Base-by-base conservation (phyloP, 2,888 invertebrate genomes). In the Aethes cnicana region DNA sequence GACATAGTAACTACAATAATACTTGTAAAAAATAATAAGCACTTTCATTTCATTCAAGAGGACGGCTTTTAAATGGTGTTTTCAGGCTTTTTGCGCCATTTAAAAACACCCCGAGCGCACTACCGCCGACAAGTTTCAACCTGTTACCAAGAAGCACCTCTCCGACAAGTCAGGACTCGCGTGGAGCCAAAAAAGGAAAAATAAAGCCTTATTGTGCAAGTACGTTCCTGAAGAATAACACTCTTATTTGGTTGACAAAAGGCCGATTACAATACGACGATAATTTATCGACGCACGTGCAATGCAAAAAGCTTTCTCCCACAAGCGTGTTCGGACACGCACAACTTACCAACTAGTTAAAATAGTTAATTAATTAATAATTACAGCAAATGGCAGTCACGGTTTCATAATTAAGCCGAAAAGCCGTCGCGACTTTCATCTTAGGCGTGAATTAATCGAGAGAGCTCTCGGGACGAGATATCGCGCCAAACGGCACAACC, bases 71-170 rank as follows among this genome's bases (percentile, higher is more conserved):
- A 26, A 23, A 11, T 28, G 21, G 28, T 14, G 28, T 28, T 30
- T 30, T 11, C 23, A 25, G 5, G 32, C 32, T 12, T 39, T 47
- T 50, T 44, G 25, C 33, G 26, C 44, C 36, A 47, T 50, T 39
- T 41, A 63, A 63, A 66, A 26, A 33, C 56, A 57, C 56, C 61
- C 55, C 55, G n/a, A n/a, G n/a, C 42, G 44, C 39, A 52, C 61
- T 16, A 53, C 41, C 26, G 20, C n/a, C 35, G 61, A 77, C 85
- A 77, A 64, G 84, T 82, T 64, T 4, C 70, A 81, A 84, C 86
- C 80, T 86, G 86, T 79, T 63, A 42, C 62, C 55, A 12, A 33
- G 20, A 50, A 64, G 67, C 60, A 57, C 54, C 53, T 54, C 62
- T 61, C 57, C 30, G 49, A 74, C 82, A 74, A 64, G 81, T 79